These are phyloP conservation scores for Sesia bembeciformis DNA, from an alignment of 2,888 invertebrate genomes.

Conservation along the genomic window DNA sequence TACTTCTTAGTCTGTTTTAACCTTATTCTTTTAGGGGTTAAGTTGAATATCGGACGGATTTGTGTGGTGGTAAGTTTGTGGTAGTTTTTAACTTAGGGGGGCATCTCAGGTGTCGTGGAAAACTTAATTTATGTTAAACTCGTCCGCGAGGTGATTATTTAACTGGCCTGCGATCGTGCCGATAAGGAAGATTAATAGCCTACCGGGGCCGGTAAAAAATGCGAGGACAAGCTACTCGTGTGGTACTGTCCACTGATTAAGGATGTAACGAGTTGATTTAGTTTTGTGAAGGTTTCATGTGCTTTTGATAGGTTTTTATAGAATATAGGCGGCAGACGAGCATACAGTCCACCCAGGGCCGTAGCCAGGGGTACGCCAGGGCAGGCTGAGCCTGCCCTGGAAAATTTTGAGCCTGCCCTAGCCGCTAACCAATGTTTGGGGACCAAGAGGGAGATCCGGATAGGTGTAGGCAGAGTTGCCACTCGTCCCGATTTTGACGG, in stretches of 20 bases:
- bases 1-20: conserved; percentile 6
- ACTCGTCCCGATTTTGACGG: too few species aligned
- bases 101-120: conserved; percentile 68
- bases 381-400: too few species aligned
- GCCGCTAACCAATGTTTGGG: too few species aligned
- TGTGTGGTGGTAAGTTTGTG: background rate
- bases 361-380: too few species aligned
- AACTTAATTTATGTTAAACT: conserved; percentile 74
- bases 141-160: conserved; percentile 65
- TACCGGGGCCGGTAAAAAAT: conserved; percentile 33
- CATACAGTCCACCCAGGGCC: too few species aligned
- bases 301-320: too few species aligned
- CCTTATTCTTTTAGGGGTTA: conserved; percentile 6
- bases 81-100: conserved; percentile 36
- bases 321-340: too few species aligned
- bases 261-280: too few species aligned
- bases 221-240: conserved; percentile 51
- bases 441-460: too few species aligned
- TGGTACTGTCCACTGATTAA: conserved; percentile 30
- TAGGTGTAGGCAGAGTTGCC: too few species aligned
- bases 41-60: conserved; percentile 15
- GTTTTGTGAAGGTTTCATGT: too few species aligned
- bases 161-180: conserved; percentile 51
- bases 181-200: conserved; percentile 69
- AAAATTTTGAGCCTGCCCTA: too few species aligned